Evolutionary conservation across 2,888 invertebrate genomes (phyloP), one percentile per base, ranked within the genome.

Genomic region (Molanna angustata): DNA sequence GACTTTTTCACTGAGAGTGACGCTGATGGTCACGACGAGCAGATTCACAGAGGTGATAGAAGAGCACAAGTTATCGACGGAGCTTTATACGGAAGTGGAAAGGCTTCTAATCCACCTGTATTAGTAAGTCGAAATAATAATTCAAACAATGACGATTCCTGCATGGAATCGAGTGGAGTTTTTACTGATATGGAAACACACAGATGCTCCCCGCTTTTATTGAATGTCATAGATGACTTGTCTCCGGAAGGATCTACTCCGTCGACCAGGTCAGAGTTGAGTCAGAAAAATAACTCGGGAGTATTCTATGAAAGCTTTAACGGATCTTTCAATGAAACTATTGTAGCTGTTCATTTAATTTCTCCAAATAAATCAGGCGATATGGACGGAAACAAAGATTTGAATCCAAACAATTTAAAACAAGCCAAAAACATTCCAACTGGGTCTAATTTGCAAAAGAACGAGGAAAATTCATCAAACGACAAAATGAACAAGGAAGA

Each of bases 1-100:
- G 93, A 92, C 70, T 91, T 92, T 71, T 92, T 90, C 66, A 91
- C 91, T 4, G 91, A 92, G 72, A 90, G 90, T 64, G 93, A 92
- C 69, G 90, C 91, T 1, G 92, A 93, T 69, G 88, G 87, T 45
- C 85, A 90, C 67, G 88, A 88, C 62, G 87, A 87, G 53, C 79
- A 80, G 52, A 82, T 83, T 63, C 78, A 82, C 46, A 80, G 85
- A 53, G 83, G 86, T 13, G 88, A 90, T 64, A 76, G 90, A 22
- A 80, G 80, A 52, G 89, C 88, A 4, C 89, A 91, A 71, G 90
- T 92, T 3, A 93, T 93, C 57, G 93, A 93, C 68, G 93, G 93
- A 1, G 91, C 90, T 22, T 71, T 93, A n/a, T 93, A 93, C 66
- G 90, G 90, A 44, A 86, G 86, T 14, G 80, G 80, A 46, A 80